phyloP scores from a whole-genome alignment of 2,888 invertebrate genomes.

The Hyles lineata region DNA sequence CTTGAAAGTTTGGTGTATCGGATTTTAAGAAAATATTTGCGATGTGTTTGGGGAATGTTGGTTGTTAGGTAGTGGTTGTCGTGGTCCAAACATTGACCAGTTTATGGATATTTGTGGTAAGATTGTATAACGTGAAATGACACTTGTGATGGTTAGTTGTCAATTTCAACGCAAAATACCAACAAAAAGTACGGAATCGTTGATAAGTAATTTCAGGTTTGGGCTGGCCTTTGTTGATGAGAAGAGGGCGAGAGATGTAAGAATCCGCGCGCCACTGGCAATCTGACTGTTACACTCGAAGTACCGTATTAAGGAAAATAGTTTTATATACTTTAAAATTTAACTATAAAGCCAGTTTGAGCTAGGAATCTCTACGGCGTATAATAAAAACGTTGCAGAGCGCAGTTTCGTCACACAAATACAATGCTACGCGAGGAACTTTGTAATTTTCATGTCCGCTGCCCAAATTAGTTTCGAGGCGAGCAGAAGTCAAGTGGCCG shows the following conservation, averaged over 20 bases:
- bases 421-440: slow-evolving; percentile 41
- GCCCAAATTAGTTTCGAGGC: slow-evolving; percentile 64
- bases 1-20: neutral
- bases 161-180: too few species aligned
- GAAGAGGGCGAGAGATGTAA: too few species aligned
- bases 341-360: neutral
- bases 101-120: too few species aligned
- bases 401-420: slow-evolving; percentile 26
- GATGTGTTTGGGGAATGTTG: neutral
- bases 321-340: neutral
- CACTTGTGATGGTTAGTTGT: too few species aligned
- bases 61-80: neutral
- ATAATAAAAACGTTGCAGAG: slow-evolving; percentile 29
- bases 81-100: neutral
- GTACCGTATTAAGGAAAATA: neutral
- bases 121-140: too few species aligned
- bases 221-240: too few species aligned
- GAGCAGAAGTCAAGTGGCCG: slow-evolving; percentile 59
- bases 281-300: neutral
- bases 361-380: neutral
- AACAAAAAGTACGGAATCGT: too few species aligned
- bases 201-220: too few species aligned
- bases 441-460: slow-evolving; percentile 62
- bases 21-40: neutral
- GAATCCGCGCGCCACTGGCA: too few species aligned